A percentile compares a stretch with the other conserved stretches of the same genome.
phyloP scores from a whole-genome alignment of 2,113 vertebrate genomes.

The Sapajus apella region DNA sequence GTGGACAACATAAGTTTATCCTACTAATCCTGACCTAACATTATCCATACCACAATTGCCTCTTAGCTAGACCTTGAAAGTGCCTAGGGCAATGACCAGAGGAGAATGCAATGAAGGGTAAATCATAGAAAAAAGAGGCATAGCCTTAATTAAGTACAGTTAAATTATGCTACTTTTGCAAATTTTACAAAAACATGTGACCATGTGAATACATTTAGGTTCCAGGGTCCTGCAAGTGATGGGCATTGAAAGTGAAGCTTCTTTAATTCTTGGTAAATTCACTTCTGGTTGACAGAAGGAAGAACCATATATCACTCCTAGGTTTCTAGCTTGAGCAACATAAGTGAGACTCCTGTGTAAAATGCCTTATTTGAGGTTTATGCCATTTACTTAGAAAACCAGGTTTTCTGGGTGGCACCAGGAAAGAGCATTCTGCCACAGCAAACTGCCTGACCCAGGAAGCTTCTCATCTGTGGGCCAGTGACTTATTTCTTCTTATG shows the following conservation, averaged over 20 bases:
- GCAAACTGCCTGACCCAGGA: background rate
- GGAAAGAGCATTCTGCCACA: background rate
- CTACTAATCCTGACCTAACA: background rate
- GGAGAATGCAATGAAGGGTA: background rate
- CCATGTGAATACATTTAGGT: background rate
- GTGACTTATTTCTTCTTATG: background rate
- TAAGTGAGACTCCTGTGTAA: background rate
- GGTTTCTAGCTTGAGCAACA: background rate
- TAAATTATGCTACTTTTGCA: background rate
- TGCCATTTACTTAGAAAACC: background rate
- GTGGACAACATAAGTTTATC: background rate
- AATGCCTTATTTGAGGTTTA: constrained; percentile 34
- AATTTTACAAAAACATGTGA: background rate
- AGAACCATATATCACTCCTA: background rate
- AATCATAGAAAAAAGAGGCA: background rate
- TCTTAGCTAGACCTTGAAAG: background rate
- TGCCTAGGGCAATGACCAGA: background rate
- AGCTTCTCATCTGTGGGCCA: background rate
- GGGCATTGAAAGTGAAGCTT: background rate
- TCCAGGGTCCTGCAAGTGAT: background rate
- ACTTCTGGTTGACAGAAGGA: background rate
- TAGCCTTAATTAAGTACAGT: background rate
- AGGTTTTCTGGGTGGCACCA: background rate
- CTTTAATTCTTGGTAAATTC: background rate
- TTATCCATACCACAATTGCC: background rate